Percentiles rank a stretch among this genome's conserved stretches.
Conservation (phyloP, 2,888 invertebrate species). For the Paralinhomoeus sp. region DNA sequence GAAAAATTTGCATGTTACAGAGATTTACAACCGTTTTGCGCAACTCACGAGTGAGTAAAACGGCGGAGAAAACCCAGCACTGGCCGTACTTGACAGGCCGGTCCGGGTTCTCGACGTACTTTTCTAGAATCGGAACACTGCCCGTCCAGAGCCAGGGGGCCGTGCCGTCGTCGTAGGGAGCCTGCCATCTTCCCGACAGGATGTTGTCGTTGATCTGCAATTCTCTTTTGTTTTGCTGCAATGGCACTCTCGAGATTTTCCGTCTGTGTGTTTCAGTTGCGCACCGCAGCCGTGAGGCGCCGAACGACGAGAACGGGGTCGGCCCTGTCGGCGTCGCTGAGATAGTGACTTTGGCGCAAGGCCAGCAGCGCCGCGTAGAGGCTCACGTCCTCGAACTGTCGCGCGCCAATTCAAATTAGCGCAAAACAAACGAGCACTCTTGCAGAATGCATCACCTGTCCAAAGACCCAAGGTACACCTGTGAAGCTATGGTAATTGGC, state of each 20-base stretch:
- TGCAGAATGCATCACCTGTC: neutral
- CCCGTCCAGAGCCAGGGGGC: neutral
- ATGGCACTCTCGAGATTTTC: too few species aligned
- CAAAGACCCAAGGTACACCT: neutral
- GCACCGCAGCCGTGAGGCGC: neutral
- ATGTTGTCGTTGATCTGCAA: neutral
- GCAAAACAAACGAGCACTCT: neutral
- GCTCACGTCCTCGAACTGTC: neutral
- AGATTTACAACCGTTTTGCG: too few species aligned
- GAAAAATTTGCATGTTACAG: neutral
- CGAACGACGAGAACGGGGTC: neutral
- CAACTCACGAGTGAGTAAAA: neutral
- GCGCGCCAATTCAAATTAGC: neutral
- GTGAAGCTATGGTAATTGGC: neutral
- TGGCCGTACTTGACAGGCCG: neutral
- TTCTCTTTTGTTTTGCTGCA: too few species aligned
- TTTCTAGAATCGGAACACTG: neutral
- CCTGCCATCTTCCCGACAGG: neutral
- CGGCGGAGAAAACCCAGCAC: constrained; percentile 1
- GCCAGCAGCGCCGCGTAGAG: neutral
- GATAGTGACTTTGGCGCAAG: neutral
- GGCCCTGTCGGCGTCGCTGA: neutral
- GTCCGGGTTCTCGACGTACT: neutral
- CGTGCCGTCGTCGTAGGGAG: neutral
- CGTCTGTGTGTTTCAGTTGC: too few species aligned